Base-by-base conservation (phyloP, 2,888 invertebrate genomes). In the Pandemis cinnamomeana region DNA sequence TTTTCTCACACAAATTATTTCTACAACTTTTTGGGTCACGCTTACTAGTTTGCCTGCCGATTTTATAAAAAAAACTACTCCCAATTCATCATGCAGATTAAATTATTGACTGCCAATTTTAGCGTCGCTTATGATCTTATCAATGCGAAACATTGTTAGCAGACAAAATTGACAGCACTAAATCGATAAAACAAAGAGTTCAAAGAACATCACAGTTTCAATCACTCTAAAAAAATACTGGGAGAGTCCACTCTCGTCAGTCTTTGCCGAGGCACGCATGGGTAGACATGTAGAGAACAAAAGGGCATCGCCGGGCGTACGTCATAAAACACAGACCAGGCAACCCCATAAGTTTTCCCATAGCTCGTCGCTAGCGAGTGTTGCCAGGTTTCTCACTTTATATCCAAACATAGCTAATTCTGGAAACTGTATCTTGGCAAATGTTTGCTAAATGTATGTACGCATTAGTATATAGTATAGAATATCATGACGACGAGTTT, bases 301-400 rank as follows among this genome's bases (percentile, higher is more conserved):
- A 66, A 66, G 66, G n/a, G 36, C 66, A 66, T 36, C 66, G 48
- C 69, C 53, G 62, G 67, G 61, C 66, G 51, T 51, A 67, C 48
- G 53, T 58, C 71, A 64, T 62, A 53, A 71, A 71, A 75, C 60
- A 72, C 68, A 71, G 64, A 51, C 11, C 51, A n/a, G 51, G 51
- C 82, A 82, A 82, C 81, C 80, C 83, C 84, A 86, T 87, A 87
- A 87, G 85, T 87, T 86, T 83, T 55, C 55, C 55, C 20, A 20
- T 20, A 55, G 55, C 55, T 48, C 51, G 15, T 6, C 8, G 55
- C 15, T 8, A 13, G 15, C 15, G 13, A 51, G 51, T 55, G 55
- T 20, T 55, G 55, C 15, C 55, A 55, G 53, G 15, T 15, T 55
- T 15, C 20, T 2, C 55, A 55, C 15, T 15, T 51, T 55, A 8